A percentile compares a stretch with the other conserved stretches of the same genome.
phyloP scores from a whole-genome alignment of 2,888 invertebrate species.

The Drosophila infuscata region DNA sequence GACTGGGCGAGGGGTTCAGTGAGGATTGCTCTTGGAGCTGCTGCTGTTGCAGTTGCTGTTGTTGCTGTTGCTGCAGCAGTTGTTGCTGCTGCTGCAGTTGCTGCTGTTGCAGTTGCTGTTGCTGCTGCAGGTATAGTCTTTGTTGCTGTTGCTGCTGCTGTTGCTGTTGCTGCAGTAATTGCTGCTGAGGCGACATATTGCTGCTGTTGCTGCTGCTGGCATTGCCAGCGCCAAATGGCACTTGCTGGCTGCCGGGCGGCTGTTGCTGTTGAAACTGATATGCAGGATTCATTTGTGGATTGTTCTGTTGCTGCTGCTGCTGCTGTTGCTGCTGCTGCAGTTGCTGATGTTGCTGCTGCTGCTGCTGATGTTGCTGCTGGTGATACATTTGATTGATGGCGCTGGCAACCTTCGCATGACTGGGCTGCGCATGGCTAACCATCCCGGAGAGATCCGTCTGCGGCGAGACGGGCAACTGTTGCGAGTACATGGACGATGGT shows the following conservation, averaged over 20 bases:
- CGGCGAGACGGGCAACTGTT: conserved; percentile 83
- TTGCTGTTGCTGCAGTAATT: conserved; percentile 62
- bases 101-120: conserved; percentile 55
- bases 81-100: conserved; percentile 52
- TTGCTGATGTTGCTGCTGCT: conserved; percentile 68
- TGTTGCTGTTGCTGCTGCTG: conserved; percentile 55
- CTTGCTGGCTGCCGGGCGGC: conserved; percentile 72
- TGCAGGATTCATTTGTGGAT: conserved; percentile 83
- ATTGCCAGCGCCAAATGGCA: conserved; percentile 46
- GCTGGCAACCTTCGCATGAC: conserved; percentile 76
- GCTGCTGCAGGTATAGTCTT: conserved; percentile 42
- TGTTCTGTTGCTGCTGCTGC: conserved; percentile 66
- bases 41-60: conserved; percentile 51
- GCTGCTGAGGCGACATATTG: conserved; percentile 71
- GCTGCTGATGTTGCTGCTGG: conserved; percentile 79
- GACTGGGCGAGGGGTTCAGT: conserved; percentile 67
- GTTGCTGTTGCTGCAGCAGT: conserved; percentile 55
- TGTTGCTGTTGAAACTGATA: conserved; percentile 84
- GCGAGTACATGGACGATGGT: conserved; percentile 85
- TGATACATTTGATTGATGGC: conserved; percentile 81
- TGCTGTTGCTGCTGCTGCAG: conserved; percentile 65
- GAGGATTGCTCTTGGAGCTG: conserved; percentile 73
- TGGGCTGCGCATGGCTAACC: conserved; percentile 81
- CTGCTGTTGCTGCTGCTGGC: conserved; percentile 45
- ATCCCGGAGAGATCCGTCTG: conserved; percentile 83